A percentile compares a stretch with the other conserved stretches of the same genome.
phyloP scores from a whole-genome alignment of 2,797 vertebrate species.

The Anas capensis region DNA sequence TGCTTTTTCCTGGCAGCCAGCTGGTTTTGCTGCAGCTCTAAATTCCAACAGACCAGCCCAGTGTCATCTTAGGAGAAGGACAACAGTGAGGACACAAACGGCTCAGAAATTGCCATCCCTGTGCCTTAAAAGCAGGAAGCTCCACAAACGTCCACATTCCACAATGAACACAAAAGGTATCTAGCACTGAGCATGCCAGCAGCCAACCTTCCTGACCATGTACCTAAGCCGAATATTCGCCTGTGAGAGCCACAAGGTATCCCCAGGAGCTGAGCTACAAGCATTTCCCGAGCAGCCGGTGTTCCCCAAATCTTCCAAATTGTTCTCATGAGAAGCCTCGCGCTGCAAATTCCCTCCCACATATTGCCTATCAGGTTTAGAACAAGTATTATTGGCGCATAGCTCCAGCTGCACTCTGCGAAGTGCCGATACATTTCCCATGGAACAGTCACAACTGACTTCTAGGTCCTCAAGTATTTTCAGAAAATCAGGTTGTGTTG shows the following conservation, averaged over 20 bases:
- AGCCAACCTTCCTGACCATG: neutral
- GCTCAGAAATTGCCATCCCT: neutral
- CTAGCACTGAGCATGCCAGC: neutral
- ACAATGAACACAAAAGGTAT: neutral
- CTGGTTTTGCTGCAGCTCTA: constrained; percentile 1
- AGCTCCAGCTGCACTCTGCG: neutral
- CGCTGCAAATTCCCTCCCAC: neutral
- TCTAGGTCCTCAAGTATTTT: neutral
- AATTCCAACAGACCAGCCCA: neutral
- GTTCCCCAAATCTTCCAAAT: neutral
- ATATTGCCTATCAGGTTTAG: neutral
- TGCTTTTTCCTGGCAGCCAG: constrained; percentile 26
- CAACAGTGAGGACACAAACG: neutral
- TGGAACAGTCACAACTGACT: neutral
- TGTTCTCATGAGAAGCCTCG: accelerated
- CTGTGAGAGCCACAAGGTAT: accelerated
- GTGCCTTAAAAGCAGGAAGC: neutral
- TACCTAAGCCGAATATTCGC: neutral
- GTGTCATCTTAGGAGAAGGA: neutral
- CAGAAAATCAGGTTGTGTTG: accelerated
- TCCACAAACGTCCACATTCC: neutral
- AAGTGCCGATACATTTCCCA: accelerated
- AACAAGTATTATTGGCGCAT: accelerated
- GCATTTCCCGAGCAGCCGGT: neutral
- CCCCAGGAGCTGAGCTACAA: neutral